These are phyloP conservation scores for Yponomeuta sedellus DNA, from an alignment of 2,888 invertebrate genomes.

Conservation along the genomic window DNA sequence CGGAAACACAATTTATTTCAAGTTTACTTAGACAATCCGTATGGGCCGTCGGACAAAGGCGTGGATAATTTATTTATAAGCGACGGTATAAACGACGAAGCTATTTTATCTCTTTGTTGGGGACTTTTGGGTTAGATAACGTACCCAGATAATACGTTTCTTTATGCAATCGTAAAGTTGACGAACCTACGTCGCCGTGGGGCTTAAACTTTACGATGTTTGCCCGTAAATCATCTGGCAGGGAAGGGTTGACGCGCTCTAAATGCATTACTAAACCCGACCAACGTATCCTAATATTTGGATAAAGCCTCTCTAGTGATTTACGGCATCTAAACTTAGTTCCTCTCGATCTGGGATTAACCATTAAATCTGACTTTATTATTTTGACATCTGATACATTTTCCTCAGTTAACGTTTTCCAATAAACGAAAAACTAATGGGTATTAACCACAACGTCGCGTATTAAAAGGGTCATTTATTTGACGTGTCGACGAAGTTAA, in stretches of 20 bases:
- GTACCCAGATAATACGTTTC: constrained; percentile 59
- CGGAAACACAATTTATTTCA: constrained; percentile 49
- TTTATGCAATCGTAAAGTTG: constrained; percentile 66
- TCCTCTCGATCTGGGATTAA: background rate
- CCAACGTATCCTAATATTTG: background rate
- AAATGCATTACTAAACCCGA: constrained; percentile 4
- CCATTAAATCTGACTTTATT: background rate
- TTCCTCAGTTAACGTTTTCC: background rate
- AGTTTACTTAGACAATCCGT: constrained; percentile 63
- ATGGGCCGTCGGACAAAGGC: constrained; percentile 49
- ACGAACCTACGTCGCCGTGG: constrained; percentile 47
- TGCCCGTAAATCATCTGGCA: constrained; percentile 37
- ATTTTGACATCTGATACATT: background rate
- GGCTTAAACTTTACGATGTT: constrained; percentile 36
- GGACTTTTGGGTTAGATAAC: constrained; percentile 62
- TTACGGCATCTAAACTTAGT: background rate
- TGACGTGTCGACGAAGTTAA: background rate
- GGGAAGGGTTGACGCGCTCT: constrained; percentile 28
- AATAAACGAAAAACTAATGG: background rate
- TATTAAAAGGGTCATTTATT: background rate
- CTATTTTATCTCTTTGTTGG: constrained; percentile 67
- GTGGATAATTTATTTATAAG: constrained; percentile 68
- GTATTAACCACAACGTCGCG: background rate
- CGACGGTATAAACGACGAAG: constrained; percentile 49
- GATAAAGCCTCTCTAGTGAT: background rate